Evolutionary conservation across 1,140 invertebrate genomes (phyloP).

Genomic region (Drosophila takahashii): DNA sequence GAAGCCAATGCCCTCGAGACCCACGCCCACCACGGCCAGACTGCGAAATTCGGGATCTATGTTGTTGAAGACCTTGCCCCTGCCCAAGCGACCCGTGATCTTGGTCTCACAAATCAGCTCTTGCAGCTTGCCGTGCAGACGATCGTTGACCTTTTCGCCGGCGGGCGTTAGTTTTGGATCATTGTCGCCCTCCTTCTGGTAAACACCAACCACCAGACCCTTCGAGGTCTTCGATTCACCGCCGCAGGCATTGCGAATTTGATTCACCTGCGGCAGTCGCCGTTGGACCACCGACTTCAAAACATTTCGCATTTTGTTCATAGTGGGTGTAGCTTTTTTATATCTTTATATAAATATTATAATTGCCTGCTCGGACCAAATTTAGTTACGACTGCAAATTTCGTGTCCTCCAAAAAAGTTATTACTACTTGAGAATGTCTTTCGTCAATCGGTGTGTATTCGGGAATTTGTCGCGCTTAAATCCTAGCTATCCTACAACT

Average conservation of each 20-base stretch:
- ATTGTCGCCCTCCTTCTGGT: constrained; percentile 68
- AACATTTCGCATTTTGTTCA: constrained; percentile 24
- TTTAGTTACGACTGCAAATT: constrained; percentile 17
- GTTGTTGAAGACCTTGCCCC: constrained; percentile 87
- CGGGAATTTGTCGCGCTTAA: not conserved
- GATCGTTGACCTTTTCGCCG: constrained; percentile 73
- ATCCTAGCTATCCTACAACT: not conserved
- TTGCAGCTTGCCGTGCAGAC: constrained; percentile 51
- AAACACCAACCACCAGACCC: constrained; percentile 77
- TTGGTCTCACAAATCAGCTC: constrained; percentile 64
- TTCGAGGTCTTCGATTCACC: constrained; percentile 4
- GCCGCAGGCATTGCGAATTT: constrained; percentile 40
- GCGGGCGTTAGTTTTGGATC: constrained; percentile 56
- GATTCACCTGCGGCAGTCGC: not conserved
- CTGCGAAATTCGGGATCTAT: constrained; percentile 87
- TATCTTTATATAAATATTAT: too few relatives aligned
- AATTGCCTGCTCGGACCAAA: constrained; percentile 3
- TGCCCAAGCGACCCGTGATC: constrained; percentile 84
- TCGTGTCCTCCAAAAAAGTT: constrained; percentile 5
- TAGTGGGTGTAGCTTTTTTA: not conserved
- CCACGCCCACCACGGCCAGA: constrained; percentile 89
- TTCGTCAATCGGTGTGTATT: not conserved
- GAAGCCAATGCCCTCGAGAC: constrained; percentile 87
- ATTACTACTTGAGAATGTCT: not conserved
- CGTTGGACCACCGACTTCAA: not conserved